These are phyloP conservation scores for Pogoniulus pusillus DNA, from an alignment of 2,797 vertebrate species.

Conservation along the genomic window DNA sequence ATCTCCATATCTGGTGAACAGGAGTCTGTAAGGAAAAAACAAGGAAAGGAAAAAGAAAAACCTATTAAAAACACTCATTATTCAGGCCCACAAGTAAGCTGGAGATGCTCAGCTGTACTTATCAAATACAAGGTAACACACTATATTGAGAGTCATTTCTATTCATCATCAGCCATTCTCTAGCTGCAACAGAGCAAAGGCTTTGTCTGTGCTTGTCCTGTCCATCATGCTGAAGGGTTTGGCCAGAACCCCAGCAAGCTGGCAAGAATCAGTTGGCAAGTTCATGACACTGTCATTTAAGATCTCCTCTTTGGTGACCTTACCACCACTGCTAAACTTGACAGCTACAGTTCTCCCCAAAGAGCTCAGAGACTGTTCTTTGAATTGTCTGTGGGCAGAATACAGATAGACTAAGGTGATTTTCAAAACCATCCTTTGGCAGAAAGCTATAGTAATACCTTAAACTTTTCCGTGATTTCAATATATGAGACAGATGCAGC, in stretches of 20 bases:
- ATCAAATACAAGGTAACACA: background rate
- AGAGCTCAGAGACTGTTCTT: background rate
- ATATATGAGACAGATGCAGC: background rate
- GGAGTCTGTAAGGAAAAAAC: background rate
- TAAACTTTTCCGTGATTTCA: background rate
- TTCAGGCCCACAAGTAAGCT: background rate
- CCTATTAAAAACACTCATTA: background rate
- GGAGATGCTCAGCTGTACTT: background rate
- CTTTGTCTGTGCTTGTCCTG: background rate
- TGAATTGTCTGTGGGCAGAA: background rate
- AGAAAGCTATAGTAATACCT: background rate
- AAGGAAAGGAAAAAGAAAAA: background rate
- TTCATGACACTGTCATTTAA: slow-evolving; percentile 51
- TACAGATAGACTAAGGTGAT: background rate
- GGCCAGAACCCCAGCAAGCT: background rate
- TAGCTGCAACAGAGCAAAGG: background rate
- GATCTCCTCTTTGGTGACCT: background rate
- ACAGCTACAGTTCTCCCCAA: background rate
- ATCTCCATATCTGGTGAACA: background rate
- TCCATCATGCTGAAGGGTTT: slow-evolving; percentile 8
- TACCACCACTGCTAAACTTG: background rate
- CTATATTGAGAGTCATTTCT: background rate
- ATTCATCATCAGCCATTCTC: background rate
- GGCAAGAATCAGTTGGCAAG: slow-evolving; percentile 41
- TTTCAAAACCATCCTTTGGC: background rate